Base-by-base conservation (phyloP, 92 coral and sea anemone genomes). In the Hydrozoanthus gracilis region DNA sequence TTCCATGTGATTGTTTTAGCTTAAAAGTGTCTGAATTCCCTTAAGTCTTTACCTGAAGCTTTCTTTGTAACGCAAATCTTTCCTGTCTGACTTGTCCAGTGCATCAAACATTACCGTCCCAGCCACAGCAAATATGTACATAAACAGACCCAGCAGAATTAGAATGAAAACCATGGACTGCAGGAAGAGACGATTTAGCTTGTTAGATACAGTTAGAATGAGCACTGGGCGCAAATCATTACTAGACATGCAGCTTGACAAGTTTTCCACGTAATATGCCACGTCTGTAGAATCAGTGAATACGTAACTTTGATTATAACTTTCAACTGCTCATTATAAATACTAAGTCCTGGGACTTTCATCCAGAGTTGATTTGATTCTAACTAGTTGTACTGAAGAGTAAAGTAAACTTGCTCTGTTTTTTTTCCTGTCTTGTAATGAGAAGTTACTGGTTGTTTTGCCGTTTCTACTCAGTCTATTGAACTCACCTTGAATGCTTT, bases 81-180 rank as follows among this genome's bases (percentile, higher is more conserved):
- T 92, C 65, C 98, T 91, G 44, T 89, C 77, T 9, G 99, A 96
- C 73, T 93, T 96, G 44, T 96, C 91, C 82, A 92, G 87, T 12
- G 98, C 90, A 54, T 94, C 96, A 78, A 96, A 96, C 88, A 96
- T 92, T 75, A 96, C 95, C 4, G 98, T 95, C 5, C 99, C 99
- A 87, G 99, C 99, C 95, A 96, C 99, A 62, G 98, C 99, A 86
- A 96, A 96, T 87, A 96, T 96, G 83, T 96, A 96, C 99, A 96
- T 96, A 73, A 96, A 92, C 17, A 95, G 78, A 84, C 91, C 89
- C 87, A 95, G 83, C 69, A 96, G 88, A 51, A 96, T 96, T 77
- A 96, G 91, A 83, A 96, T 96, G 70, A 96, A 96, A 8, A 98
- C 98, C 99, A 96, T 96, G 55, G 99, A 96, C 99, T 96, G 87